Conservation (phyloP, 2,888 invertebrate species). For the Zhengitettix transpicula region DNA sequence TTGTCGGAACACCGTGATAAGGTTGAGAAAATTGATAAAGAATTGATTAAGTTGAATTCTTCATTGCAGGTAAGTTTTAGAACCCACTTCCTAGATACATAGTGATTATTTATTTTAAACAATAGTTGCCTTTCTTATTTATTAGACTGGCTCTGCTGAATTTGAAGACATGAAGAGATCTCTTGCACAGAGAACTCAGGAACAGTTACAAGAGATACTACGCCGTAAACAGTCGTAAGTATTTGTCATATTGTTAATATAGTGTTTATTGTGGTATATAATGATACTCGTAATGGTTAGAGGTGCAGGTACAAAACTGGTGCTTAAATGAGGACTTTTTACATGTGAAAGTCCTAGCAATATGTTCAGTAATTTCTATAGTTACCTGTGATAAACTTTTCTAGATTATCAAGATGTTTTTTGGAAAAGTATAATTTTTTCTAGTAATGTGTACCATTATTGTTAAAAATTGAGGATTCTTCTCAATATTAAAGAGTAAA, state of each 20-base stretch:
- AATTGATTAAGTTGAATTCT: conserved; percentile 43
- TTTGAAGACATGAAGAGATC: conserved; percentile 25
- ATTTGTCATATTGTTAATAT: neutral
- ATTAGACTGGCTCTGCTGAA: conserved; percentile 18
- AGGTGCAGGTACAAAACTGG: too few species aligned
- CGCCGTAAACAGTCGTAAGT: conserved; percentile 33
- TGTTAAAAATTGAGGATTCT: too few species aligned
- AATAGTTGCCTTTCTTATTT: neutral
- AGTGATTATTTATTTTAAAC: neutral
- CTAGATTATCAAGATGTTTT: too few species aligned
- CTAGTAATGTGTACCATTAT: too few species aligned
- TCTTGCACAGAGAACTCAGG: conserved; percentile 29
- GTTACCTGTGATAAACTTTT: too few species aligned
- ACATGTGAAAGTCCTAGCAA: too few species aligned
- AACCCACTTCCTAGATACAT: neutral
- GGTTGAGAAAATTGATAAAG: conserved; percentile 52
- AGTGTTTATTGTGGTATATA: neutral
- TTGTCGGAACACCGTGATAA: conserved; percentile 44
- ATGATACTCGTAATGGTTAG: neutral
- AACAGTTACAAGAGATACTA: conserved; percentile 33
- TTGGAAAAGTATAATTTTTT: too few species aligned
- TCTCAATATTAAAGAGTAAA: too few species aligned
- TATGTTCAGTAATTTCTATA: too few species aligned
- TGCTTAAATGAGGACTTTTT: too few species aligned
- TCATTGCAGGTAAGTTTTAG: conserved; percentile 3